Base-by-base conservation (phyloP, 2,113 vertebrate species). In the Fulica atra region DNA sequence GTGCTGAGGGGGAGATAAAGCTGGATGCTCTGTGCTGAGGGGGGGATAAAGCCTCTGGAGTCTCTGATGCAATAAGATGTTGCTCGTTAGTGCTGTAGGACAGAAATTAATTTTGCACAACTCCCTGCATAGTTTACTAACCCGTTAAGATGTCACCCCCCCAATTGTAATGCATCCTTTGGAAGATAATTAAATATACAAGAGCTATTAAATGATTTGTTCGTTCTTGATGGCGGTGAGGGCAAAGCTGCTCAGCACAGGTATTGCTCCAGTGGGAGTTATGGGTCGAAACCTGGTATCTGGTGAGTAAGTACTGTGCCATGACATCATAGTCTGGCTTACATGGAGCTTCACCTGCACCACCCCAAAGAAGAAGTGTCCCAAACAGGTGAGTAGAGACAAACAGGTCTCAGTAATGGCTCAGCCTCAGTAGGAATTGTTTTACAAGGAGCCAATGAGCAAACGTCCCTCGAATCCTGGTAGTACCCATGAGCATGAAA, bases 131-230 rank as follows among this genome's bases (percentile, higher is more conserved):
- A 59, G 50, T 88, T 92, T 72, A 91, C 91, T 87, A 83, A 86
- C 18, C 5, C 54, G 21, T 74, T 91, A 54, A 86, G 0, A 0
- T 87, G 61, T 54, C 92, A 51, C 44, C 26, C 48, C 40, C 24
- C 23, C 11, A 7, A 7, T 6, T 97, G 93, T 96, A 95, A 89
- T 19, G 50, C 38, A 26, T 16, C 89, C 81, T 96, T 92, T 15
- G 19, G 79, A 93, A 95, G 72, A 38, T 44, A 65, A 97, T 96
- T 96, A 97, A 97, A 97, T 56, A 79, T 5, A 92, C 25, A 80
- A 66, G 71, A 92, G 42, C 51, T 88, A 0, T 5, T 48, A 65
- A 53, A 54, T 42, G 71, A 28, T 60, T 42, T 13, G 16, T 80
- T 88, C 2, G 4, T 96, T 92, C 57, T 77, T 25, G 18, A 17